These are phyloP conservation scores for Nycteola revayana DNA, from an alignment of 2,888 invertebrate genomes.

Conservation along the genomic window DNA sequence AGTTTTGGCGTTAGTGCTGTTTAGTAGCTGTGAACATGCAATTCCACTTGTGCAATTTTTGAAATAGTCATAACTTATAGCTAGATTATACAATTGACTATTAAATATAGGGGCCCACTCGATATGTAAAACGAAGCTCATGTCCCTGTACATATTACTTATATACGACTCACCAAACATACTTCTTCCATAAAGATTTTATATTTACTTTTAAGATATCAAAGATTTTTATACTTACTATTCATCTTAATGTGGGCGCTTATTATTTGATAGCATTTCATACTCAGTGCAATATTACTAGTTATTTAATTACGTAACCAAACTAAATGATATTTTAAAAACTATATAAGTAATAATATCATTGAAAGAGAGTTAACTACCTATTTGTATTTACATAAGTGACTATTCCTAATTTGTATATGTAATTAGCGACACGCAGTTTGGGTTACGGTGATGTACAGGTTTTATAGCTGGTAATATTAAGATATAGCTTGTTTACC, in stretches of 20 bases:
- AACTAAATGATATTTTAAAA: constrained; percentile 82
- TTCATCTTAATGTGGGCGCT: constrained; percentile 76
- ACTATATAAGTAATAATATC: constrained; percentile 71
- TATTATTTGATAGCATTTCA: constrained; percentile 82
- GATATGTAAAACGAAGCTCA: constrained; percentile 61
- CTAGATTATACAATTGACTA: constrained; percentile 79
- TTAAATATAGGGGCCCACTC: constrained; percentile 80
- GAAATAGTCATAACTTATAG: constrained; percentile 80
- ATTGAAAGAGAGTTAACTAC: constrained; percentile 75
- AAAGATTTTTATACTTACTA: constrained; percentile 71
- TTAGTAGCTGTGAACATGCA: constrained; percentile 79
- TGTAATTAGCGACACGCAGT: constrained; percentile 68
- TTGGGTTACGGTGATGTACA: constrained; percentile 80
- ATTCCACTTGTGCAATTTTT: constrained; percentile 81
- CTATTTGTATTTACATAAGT: constrained; percentile 79
- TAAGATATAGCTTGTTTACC: constrained; percentile 80
- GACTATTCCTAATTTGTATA: constrained; percentile 69
- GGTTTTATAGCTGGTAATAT: constrained; percentile 82
- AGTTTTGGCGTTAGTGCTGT: constrained; percentile 67
- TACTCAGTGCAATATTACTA: constrained; percentile 84
- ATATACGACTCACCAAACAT: constrained; percentile 61
- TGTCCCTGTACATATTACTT: constrained; percentile 50
- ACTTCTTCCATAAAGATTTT: constrained; percentile 76
- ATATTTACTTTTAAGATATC: constrained; percentile 76
- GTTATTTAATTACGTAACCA: constrained; percentile 83